These are phyloP conservation scores for Carpatolechia fugitivella DNA, from an alignment of 2,888 invertebrate species.

Conservation along the genomic window DNA sequence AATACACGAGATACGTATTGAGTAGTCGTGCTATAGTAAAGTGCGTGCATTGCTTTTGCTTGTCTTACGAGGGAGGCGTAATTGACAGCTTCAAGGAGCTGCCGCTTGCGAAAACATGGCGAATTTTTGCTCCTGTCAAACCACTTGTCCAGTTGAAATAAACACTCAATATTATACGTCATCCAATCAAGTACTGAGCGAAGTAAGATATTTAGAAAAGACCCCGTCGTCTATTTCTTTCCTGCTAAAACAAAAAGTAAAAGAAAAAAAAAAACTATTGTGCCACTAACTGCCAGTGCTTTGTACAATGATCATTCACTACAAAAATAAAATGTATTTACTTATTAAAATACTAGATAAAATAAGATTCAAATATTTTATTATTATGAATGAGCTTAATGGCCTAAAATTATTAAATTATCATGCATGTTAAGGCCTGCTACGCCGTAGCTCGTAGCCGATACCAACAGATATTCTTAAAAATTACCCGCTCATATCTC, in stretches of 20 bases:
- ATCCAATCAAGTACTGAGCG: neutral
- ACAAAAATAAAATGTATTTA: too few species aligned
- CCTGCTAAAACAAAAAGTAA: too few species aligned
- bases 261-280: too few species aligned
- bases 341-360: too few species aligned
- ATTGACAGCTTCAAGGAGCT: slow-evolving; percentile 67
- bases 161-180: slow-evolving; percentile 10
- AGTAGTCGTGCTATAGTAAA: slow-evolving; percentile 36
- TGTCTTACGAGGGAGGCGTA: slow-evolving; percentile 56
- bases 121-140: slow-evolving; percentile 64
- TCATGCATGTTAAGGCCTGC: too few species aligned
- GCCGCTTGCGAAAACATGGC: slow-evolving; percentile 69
- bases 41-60: slow-evolving; percentile 55
- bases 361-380: too few species aligned
- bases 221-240: neutral
- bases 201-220: neutral
- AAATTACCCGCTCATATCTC: neutral
- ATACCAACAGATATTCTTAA: too few species aligned
- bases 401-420: too few species aligned
- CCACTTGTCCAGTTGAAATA: slow-evolving; percentile 37
- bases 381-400: too few species aligned
- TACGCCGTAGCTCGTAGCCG: too few species aligned
- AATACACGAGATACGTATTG: neutral
- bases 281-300: too few species aligned
- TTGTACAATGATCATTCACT: too few species aligned